These are phyloP conservation scores for Vanessa cardui DNA, from an alignment of 2,888 invertebrate species.

Conservation along the genomic window DNA sequence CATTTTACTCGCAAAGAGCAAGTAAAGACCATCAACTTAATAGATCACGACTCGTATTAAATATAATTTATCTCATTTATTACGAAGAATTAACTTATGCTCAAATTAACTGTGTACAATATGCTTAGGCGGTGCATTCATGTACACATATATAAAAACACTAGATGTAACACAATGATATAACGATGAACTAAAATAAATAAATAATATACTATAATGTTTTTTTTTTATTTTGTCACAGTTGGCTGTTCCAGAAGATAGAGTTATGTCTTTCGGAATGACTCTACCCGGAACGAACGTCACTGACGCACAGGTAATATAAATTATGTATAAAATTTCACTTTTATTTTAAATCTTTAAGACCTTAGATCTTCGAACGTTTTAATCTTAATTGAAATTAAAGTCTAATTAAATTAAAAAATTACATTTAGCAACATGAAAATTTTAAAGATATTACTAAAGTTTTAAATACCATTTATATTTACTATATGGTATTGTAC, in stretches of 20 bases:
- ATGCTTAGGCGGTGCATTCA: not conserved
- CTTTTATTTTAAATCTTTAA: too few relatives aligned
- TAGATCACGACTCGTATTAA: constrained; percentile 41
- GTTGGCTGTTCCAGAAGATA: constrained; percentile 83
- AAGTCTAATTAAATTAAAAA: too few relatives aligned
- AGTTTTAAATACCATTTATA: too few relatives aligned
- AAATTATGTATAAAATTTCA: not conserved
- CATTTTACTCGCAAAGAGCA: constrained; percentile 42
- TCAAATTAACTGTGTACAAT: not conserved
- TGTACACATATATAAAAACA: too few relatives aligned
- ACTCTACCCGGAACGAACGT: constrained; percentile 83
- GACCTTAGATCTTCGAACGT: too few relatives aligned
- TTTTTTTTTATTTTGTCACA: constrained; percentile 49
- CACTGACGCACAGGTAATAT: constrained; percentile 83
- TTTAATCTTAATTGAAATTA: too few relatives aligned
- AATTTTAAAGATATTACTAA: too few relatives aligned
- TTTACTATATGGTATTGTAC: too few relatives aligned
- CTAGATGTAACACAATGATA: too few relatives aligned
- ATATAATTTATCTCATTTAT: constrained; percentile 24
- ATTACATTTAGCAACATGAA: too few relatives aligned
- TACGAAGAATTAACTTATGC: not conserved
- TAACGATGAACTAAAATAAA: too few relatives aligned
- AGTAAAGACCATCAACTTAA: constrained; percentile 41
- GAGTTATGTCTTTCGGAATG: constrained; percentile 83
- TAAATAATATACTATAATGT: not conserved